Evolutionary conservation across 2,113 vertebrate genomes (phyloP), one percentile per base, ranked within the genome.

Genomic region (Rhipidura dahli): DNA sequence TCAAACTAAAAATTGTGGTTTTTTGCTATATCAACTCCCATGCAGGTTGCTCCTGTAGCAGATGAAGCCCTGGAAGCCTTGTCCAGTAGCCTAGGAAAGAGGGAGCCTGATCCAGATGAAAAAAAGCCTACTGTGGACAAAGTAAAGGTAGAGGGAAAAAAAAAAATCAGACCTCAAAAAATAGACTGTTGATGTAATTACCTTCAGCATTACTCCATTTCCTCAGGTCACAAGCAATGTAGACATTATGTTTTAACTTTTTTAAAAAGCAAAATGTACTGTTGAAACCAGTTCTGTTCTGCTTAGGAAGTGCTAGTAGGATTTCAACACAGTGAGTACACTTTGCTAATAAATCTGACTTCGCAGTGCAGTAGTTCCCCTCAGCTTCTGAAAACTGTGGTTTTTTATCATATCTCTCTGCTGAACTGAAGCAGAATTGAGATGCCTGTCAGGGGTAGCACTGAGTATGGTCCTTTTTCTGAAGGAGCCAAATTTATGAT

Each of bases 121-220:
- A 96, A 92, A 21, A 97, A 98, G 49, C 96, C 97, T 87, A 42
- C 30, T 76, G 91, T 94, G 57, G 98, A 98, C 95, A 95, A 97
- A 97, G 57, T 98, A 69, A 98, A 98, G 97, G 98, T 98, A 98
- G 80, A 54, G 54, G 51, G n/a, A n/a, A 39, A 39, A 42, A 73
- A 73, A 68, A 54, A 40, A 37, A 21, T 10, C 21, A 59, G 20
- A 51, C 14, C 26, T 81, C 35, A 27, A 12, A 69, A 75, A 51
- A 21, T 23, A 59, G 11, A 7, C 14, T 64, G 23, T 11, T 35
- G 12, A 44, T 49, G 6, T 44, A 21, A 5, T 42, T 79, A 5
- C 30, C 31, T 68, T 84, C 30, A 45, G 13, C 0, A 0, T 39
- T 51, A 12, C 19, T 75, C 10, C 49, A 30, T 73, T 90, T 86